These are phyloP conservation scores for Iphiclides podalirius DNA, from an alignment of 2,888 invertebrate genomes.

Conservation along the genomic window DNA sequence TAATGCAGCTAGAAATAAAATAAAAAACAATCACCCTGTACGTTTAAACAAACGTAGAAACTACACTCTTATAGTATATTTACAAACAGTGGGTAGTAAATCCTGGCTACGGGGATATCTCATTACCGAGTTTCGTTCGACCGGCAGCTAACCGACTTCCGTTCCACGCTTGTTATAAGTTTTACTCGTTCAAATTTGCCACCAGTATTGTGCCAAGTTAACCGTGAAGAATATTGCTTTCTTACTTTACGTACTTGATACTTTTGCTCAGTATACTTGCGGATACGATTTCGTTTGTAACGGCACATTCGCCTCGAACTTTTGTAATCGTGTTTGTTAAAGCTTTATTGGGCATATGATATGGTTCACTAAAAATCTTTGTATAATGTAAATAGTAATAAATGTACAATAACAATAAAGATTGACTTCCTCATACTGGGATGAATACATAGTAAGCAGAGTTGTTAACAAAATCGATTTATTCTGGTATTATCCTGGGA, in stretches of 20 bases:
- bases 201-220: constrained; percentile 10
- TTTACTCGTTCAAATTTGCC: constrained; percentile 25
- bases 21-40: constrained; percentile 18
- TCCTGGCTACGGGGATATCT: constrained; percentile 57
- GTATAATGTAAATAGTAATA: no score
- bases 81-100: constrained; percentile 51
- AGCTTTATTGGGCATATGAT: not conserved
- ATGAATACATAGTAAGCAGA: no score
- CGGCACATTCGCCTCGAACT: constrained; percentile 28
- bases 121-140: constrained; percentile 61
- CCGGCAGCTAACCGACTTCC: constrained; percentile 40
- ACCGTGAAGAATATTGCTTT: not conserved
- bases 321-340: not conserved
- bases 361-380: no score
- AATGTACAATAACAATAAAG: no score
- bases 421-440: no score
- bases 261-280: not conserved
- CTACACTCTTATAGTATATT: constrained; percentile 40
- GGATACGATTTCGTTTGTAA: not conserved
- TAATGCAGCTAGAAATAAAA: no score
- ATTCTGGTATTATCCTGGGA: no score
- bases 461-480: no score
- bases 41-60: constrained; percentile 15
- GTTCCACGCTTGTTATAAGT: constrained; percentile 61
- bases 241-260: not conserved